Evolutionary conservation across 2,113 vertebrate species (phyloP), one percentile per base, ranked within the genome.

Genomic region (Cyprinodon brontotheroides): DNA sequence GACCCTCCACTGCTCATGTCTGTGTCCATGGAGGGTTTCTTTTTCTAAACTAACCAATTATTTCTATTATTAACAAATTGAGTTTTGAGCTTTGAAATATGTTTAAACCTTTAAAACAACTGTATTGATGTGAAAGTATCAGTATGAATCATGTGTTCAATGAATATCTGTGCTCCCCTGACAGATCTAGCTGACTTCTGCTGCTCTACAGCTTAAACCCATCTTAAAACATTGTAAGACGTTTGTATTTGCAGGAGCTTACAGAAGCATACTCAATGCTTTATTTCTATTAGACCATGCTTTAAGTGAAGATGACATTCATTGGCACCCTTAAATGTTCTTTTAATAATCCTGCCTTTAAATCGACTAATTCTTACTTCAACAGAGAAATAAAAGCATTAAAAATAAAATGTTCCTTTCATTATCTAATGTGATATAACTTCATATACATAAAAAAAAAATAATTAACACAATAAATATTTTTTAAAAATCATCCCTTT

Each of bases 101-200:
- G 4, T 50, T n/a, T 20, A 17, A 53, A 1, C 6, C 4, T 20
- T 15, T 2, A 53, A n/a, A n/a, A 10, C 17, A 11, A 45, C 5
- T 45, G 11, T 45, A 11, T 45, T 45, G 2, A 45, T 68, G 59
- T 78, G 50, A n/a, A 6, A 57, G 47, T 3, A 20, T 63, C 45
- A 50, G 7, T 64, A 40, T 71, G 39, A 40, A 53, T 12, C 53
- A 76, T 40, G 41, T 68, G 61, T 63, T 53, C n/a, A n/a, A 14
- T 53, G 48, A 40, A 60, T 50, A 38, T 39, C 41, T 3, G 14
- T 61, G 48, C 41, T 71, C 57, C 74, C 50, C 50, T 84, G 82
- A 83, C 81, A 86, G 80, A 61, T 72, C 75, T 84, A 89, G 78
- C 81, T 86, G 80, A 84, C 65, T 40, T 69, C 76, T 74, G 47